Evolutionary conservation across 2,888 invertebrate genomes (phyloP).

Genomic region (Therioaphis trifolii): DNA sequence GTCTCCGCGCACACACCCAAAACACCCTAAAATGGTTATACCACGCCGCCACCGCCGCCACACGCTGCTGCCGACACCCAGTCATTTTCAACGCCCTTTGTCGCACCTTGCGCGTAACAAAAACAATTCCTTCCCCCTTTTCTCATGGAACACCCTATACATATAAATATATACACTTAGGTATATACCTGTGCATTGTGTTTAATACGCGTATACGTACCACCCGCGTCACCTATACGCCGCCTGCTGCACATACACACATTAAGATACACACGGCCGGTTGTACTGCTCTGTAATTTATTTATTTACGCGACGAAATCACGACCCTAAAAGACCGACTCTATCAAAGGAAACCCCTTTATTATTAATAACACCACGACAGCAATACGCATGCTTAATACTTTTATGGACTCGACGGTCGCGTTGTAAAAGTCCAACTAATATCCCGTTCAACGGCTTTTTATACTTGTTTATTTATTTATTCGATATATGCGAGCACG

Average conservation of each 20-base stretch:
- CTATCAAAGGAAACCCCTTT: slow-evolving; percentile 14
- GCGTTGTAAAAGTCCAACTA: too few species aligned
- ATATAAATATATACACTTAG: not conserved
- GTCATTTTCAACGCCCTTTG: slow-evolving; percentile 62
- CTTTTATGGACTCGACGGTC: too few species aligned
- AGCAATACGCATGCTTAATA: not conserved
- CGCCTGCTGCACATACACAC: not conserved
- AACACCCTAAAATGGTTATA: slow-evolving; percentile 56
- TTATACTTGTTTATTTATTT: not conserved
- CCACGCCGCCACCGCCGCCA: not conserved
- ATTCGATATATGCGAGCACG: not conserved
- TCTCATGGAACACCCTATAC: not conserved
- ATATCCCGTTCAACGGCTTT: not conserved
- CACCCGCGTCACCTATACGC: not conserved
- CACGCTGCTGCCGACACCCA: not conserved
- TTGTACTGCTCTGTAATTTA: slow-evolving; percentile 36
- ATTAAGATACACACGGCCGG: not conserved
- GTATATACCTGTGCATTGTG: too few species aligned
- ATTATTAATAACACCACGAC: slow-evolving; percentile 19
- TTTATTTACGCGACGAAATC: slow-evolving; percentile 34
- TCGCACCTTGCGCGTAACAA: slow-evolving; percentile 51
- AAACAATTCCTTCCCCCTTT: slow-evolving; percentile 18
- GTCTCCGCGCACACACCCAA: not conserved
- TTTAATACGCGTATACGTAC: too few species aligned
- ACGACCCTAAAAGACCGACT: not conserved